These are phyloP conservation scores for Etheostoma cragini DNA, from an alignment of 2,113 vertebrate species.

Conservation along the genomic window DNA sequence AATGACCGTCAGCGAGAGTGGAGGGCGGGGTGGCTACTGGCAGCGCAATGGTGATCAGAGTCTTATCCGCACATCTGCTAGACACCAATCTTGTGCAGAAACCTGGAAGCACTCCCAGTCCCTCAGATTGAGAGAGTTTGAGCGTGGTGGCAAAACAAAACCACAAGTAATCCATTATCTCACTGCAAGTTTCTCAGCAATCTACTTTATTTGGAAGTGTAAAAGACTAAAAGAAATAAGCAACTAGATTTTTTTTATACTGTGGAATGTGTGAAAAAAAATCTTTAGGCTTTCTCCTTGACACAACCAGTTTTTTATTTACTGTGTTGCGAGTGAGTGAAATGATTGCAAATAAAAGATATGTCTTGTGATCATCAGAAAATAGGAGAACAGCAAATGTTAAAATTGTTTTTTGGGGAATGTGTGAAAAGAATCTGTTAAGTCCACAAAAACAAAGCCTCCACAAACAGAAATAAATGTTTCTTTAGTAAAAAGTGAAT, in stretches of 20 bases:
- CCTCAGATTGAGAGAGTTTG: conserved; percentile 26
- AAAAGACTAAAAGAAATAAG: conserved; percentile 16
- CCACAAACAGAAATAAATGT: neutral
- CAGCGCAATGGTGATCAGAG: conserved; percentile 58
- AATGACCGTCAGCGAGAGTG: conserved; percentile 67
- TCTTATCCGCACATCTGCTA: conserved; percentile 68
- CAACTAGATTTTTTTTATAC: neutral
- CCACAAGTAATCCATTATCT: conserved; percentile 62
- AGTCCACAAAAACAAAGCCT: neutral
- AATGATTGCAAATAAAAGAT: no score
- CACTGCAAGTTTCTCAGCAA: conserved; percentile 33
- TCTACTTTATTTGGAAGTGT: conserved; percentile 43
- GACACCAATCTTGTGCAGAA: conserved; percentile 57
- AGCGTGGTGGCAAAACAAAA: conserved; percentile 58
- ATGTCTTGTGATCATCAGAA: no score
- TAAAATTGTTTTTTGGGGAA: conserved; percentile 15
- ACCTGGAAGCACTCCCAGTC: conserved; percentile 72
- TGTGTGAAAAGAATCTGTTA: neutral
- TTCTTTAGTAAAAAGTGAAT: conserved; percentile 13
- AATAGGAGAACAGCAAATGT: no score
- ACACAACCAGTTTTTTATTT: no score
- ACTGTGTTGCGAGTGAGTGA: no score
- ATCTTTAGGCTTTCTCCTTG: no score
- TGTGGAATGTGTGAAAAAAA: neutral
- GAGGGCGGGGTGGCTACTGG: conserved; percentile 52